A percentile compares a stretch with the other conserved stretches of the same genome.
These are phyloP conservation scores for Teinopalpus imperialis DNA, from an alignment of 2,888 invertebrate genomes.

Conservation along the genomic window DNA sequence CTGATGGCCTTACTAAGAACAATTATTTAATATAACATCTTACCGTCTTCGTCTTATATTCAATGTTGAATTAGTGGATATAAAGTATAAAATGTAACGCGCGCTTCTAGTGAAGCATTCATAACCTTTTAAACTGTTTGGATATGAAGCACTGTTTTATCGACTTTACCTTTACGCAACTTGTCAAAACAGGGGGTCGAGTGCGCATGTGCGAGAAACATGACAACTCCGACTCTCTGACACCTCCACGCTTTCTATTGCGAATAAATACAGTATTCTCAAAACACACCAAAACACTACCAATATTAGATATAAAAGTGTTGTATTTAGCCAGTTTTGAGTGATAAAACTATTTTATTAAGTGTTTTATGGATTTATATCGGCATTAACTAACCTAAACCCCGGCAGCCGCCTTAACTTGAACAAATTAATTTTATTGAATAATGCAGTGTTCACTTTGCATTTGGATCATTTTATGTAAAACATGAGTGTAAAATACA, in stretches of 20 bases:
- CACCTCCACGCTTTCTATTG: conserved; percentile 53
- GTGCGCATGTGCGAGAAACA: conserved; percentile 58
- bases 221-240: conserved; percentile 56
- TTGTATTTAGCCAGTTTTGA: not conserved
- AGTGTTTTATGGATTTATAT: conserved; percentile 5
- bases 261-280: conserved; percentile 18
- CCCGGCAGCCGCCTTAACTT: conserved; percentile 58
- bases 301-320: conserved; percentile 5
- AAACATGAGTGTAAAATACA: conserved; percentile 34
- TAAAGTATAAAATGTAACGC: no score
- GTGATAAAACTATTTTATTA: not conserved
- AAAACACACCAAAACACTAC: conserved; percentile 12
- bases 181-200: conserved; percentile 50
- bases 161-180: conserved; percentile 51
- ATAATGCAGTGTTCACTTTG: conserved; percentile 43
- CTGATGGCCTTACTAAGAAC: no score
- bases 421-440: conserved; percentile 38
- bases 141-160: conserved; percentile 51
- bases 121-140: no score
- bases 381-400: conserved; percentile 1
- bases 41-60: no score
- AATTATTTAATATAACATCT: no score
- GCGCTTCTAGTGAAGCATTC: no score
- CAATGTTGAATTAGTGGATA: no score
- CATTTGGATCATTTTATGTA: conserved; percentile 38